Base-by-base conservation (phyloP, 2,797 vertebrate species). In the Pipistrellus kuhlii region DNA sequence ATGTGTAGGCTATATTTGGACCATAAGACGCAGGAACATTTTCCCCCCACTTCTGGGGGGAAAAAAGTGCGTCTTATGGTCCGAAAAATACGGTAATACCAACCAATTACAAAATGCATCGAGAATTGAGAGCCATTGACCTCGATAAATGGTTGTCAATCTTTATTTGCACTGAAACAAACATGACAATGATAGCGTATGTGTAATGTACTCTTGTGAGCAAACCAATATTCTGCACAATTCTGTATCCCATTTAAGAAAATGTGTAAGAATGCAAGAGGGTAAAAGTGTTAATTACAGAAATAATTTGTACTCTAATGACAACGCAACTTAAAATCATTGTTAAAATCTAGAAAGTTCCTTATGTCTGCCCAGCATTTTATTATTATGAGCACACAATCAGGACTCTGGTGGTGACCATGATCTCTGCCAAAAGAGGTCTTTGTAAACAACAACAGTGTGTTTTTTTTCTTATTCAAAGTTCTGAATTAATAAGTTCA, bases 261-360 rank as follows among this genome's bases (percentile, higher is more conserved):
- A 64, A 81, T 46, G 15, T 76, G 12, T 51, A 21, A 76, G 48
- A 78, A 51, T 32, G 18, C 9, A 88, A 46, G 35, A 92, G 13
- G 23, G 12, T 55, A 9, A 88, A 66, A 86, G 87, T 17, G 1
- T 90, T 90, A 53, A 55, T 77, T 59, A 46, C 0, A 30, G 38
- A 93, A 85, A 68, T 82, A 10, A 44, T 41, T 93, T 88, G 92
- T 83, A 94, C 62, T 62, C 15, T 71, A 59, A 82, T 55, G 57
- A 85, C 12, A 11, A 68, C 25, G 32, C 77, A 41, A 88, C 5
- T 55, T 57, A 76, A 93, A 89, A 75, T 5, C 41, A 71, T 20
- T 23, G 14, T 94, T 55, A 84, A 95, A 41, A 87, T 69, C 32
- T 35, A 76, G 32, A 53, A 76, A 25, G 23, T 53, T 57, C 68